Percentiles rank a stretch among this genome's conserved stretches.
phyloP scores from a whole-genome alignment of 2,113 vertebrate genomes.

The Gymnarchus niloticus region DNA sequence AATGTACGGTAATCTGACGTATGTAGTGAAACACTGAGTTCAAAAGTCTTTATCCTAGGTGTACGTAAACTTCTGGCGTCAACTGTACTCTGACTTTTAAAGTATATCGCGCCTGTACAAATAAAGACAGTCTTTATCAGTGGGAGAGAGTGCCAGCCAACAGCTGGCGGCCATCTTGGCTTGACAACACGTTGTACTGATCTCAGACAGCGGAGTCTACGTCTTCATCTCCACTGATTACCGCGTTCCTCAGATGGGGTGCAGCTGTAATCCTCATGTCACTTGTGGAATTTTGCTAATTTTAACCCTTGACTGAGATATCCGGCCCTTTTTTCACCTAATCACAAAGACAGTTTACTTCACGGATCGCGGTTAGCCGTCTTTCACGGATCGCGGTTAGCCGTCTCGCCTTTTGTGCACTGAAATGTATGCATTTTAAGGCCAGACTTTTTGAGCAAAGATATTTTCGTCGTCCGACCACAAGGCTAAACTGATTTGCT shows the following conservation, averaged over 20 bases:
- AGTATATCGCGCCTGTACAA: too few relatives aligned
- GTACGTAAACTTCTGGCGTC: too few relatives aligned
- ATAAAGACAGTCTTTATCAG: too few relatives aligned
- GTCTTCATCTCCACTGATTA: background rate
- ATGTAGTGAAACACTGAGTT: too few relatives aligned
- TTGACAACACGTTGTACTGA: background rate
- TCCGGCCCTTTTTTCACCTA: background rate
- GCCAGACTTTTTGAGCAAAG: background rate
- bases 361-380: too few relatives aligned
- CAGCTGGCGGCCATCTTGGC: background rate
- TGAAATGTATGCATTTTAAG: background rate
- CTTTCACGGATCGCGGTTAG: background rate
- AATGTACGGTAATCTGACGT: too few relatives aligned
- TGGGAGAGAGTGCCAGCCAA: background rate
- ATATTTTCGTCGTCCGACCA: background rate
- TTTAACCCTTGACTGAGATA: background rate
- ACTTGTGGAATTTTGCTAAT: too few relatives aligned
- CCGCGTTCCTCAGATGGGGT: background rate
- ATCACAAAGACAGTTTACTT: background rate
- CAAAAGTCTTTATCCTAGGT: too few relatives aligned
- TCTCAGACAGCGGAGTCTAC: too few relatives aligned
- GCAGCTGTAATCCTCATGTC: background rate
- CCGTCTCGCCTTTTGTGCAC: background rate
- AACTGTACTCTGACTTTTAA: too few relatives aligned
- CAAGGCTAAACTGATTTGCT: slow-evolving; percentile 11